phyloP scores from a whole-genome alignment of 2,797 vertebrate species.

The Myotis daubentonii region DNA sequence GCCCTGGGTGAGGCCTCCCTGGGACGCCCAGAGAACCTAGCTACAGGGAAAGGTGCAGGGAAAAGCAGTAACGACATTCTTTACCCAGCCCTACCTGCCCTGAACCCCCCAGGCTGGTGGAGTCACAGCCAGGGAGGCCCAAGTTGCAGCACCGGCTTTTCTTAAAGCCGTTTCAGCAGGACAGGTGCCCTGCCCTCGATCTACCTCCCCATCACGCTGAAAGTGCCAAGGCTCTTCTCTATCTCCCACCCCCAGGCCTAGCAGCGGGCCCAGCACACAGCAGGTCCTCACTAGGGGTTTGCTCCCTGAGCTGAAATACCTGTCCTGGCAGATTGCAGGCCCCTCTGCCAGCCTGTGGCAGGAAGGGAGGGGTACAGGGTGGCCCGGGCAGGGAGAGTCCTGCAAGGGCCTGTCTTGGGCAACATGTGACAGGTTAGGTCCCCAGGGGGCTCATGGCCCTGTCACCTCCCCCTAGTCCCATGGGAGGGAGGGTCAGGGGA shows the following conservation, averaged over 20 bases:
- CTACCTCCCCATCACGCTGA: not conserved
- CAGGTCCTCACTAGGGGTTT: not conserved
- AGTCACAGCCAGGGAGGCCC: not conserved
- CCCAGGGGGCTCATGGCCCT: not conserved
- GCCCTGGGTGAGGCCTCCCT: not conserved
- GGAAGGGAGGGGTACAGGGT: not conserved
- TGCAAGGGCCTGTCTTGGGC: slow-evolving; percentile 26
- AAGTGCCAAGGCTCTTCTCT: not conserved
- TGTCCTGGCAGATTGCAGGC: not conserved
- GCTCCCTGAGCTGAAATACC: not conserved
- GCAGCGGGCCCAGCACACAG: not conserved
- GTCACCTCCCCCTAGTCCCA: not conserved
- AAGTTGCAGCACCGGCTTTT: too few relatives aligned
- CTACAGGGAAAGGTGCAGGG: not conserved
- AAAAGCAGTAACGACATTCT: not conserved
- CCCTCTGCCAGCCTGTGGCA: not conserved
- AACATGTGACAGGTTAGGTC: not conserved
- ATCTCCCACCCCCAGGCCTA: not conserved
- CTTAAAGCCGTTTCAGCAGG: not conserved
- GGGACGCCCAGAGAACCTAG: not conserved
- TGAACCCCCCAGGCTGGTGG: not conserved
- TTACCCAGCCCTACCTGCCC: not conserved
- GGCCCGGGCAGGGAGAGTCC: not conserved
- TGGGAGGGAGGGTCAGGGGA: not conserved
- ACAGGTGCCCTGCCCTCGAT: not conserved